Conservation (phyloP, 1,140 invertebrate genomes). For the Ctenoplectra terminalis region DNA sequence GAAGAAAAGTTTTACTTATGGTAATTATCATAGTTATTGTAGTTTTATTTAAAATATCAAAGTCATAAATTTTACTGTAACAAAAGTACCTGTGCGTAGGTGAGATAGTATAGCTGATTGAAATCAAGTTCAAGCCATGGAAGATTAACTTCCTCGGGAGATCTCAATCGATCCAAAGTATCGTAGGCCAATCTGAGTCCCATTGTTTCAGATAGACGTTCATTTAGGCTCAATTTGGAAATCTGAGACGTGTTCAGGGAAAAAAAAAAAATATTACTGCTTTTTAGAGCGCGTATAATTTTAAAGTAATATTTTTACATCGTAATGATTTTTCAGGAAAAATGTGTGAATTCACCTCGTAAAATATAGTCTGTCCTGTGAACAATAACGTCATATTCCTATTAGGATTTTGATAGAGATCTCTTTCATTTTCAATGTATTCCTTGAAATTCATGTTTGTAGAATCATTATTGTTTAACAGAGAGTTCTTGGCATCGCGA, state of each 20-base stretch:
- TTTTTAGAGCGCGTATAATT: conserved; percentile 23
- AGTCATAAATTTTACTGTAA: conserved; percentile 60
- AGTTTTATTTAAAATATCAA: conserved; percentile 33
- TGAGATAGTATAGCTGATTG: conserved; percentile 70
- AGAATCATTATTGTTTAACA: conserved; percentile 24
- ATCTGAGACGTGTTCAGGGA: conserved; percentile 60
- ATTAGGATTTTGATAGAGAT: conserved; percentile 49
- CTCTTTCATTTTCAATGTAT: conserved; percentile 60
- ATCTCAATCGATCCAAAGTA: conserved; percentile 65
- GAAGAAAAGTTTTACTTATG: not conserved
- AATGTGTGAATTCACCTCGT: conserved; percentile 47
- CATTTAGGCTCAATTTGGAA: conserved; percentile 65
- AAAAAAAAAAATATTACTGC: not conserved
- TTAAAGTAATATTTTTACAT: conserved; percentile 19
- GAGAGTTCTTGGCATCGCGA: conserved; percentile 35
- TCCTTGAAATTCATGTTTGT: conserved; percentile 51
- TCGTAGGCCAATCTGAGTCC: conserved; percentile 72
- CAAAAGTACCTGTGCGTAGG: conserved; percentile 73
- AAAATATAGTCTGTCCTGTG: conserved; percentile 54
- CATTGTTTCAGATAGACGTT: conserved; percentile 69
- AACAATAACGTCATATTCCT: conserved; percentile 56
- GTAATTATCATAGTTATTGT: not conserved
- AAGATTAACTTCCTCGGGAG: conserved; percentile 42
- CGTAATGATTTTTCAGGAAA: conserved; percentile 8
- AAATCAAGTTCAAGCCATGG: conserved; percentile 67